phyloP scores from a whole-genome alignment of 2,113 vertebrate genomes.

The Cynopterus brachyotis region DNA sequence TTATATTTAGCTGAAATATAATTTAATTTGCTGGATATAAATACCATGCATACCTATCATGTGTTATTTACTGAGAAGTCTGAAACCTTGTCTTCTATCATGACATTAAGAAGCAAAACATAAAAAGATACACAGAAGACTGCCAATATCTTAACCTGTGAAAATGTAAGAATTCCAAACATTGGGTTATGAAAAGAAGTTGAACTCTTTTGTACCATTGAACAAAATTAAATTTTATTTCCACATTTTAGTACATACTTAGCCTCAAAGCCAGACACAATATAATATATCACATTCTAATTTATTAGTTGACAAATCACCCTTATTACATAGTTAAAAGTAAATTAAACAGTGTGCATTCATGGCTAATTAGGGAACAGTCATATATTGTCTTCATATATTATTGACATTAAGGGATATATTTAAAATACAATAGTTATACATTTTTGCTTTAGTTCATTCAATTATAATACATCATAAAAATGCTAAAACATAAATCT shows the following conservation, averaged over 20 bases:
- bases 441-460: neutral
- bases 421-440: neutral
- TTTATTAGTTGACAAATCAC: neutral
- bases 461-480: neutral
- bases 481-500: neutral
- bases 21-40: neutral
- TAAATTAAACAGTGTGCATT: neutral
- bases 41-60: neutral
- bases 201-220: neutral
- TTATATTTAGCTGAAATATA: neutral
- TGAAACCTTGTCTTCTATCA: neutral
- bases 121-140: conserved; percentile 2
- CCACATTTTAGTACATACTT: neutral
- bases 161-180: neutral
- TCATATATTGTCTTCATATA: neutral
- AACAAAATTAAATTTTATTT: conserved; percentile 25
- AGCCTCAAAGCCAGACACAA: neutral
- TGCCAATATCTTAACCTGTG: neutral
- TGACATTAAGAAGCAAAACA: conserved; percentile 24
- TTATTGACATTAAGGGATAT: neutral
- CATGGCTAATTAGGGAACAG: neutral
- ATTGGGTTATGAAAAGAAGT: neutral
- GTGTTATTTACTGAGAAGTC: neutral
- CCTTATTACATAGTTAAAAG: neutral
- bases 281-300: neutral